Base-by-base conservation (phyloP, 2,113 vertebrate species). In the Sterna hirundo region DNA sequence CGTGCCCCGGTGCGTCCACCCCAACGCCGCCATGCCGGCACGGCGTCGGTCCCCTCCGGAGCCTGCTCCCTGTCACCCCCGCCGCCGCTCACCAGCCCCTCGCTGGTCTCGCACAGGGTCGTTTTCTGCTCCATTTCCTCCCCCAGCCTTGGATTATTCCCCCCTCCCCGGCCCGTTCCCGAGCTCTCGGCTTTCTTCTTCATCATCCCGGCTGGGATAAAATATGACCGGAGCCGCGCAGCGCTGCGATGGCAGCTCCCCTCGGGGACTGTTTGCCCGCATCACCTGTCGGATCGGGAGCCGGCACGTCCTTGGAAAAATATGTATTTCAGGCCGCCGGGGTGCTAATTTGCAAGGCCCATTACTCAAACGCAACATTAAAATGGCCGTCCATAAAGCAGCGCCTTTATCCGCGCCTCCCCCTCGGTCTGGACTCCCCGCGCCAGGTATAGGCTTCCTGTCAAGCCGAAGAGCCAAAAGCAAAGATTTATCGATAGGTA, bases 301-400 rank as follows among this genome's bases (percentile, higher is more conserved):
- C 96, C 61, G 6, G 82, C 84, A 5, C 88, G 97, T 98, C 98
- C 97, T 98, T 98, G 97, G 97, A 97, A 97, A 98, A 98, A 96
- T 97, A 98, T 79, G 94, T 97, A 98, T 98, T 98, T 97, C 85
- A 64, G 95, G 97, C 97, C 18, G n/a, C 96, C 57, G 88, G 97
- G 97, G 96, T 95, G 97, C 98, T 98, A 97, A 98, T 98, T 98
- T 98, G 98, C 98, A 98, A 98, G 98, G 97, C 94, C 97, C 98
- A 97, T 98, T 98, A 98, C 98, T 98, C 98, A 98, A 98, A 97
- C 11, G 72, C 96, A 98, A 97, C 97, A 96, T 96, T 97, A 96
- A 97, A 97, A 96, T 96, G 83, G 96, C 86, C 58, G 93, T 97
- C 47, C 54, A 86, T 96, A 97, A 97, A 95, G 83, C 68, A 72